Conservation (phyloP, 92 coral and sea anemone genomes). For the Porites lobata region DNA sequence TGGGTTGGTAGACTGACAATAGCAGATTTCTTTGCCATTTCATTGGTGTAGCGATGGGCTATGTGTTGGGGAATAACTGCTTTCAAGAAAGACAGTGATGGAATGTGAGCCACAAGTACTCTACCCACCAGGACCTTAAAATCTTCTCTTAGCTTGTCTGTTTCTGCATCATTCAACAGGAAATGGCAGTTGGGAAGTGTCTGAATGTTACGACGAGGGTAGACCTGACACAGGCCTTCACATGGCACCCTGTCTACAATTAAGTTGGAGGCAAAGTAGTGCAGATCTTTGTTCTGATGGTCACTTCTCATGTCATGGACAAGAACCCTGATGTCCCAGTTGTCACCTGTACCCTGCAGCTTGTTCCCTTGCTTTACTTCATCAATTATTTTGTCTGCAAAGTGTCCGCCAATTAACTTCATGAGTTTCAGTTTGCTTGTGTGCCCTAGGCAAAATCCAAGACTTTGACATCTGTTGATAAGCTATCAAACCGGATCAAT, state of each 20-base stretch:
- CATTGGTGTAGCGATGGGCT: slow-evolving; percentile 26
- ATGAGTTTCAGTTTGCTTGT: slow-evolving; percentile 30
- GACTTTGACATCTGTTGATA: slow-evolving; percentile 32
- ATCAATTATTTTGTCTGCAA: slow-evolving; percentile 44
- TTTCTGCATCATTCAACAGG: slow-evolving; percentile 43
- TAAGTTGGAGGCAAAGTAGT: slow-evolving; percentile 57
- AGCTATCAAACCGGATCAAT: neutral
- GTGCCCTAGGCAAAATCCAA: slow-evolving; percentile 29
- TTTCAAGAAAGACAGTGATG: slow-evolving; percentile 39
- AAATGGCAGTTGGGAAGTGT: slow-evolving; percentile 25
- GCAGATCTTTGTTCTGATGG: slow-evolving; percentile 61
- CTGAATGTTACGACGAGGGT: slow-evolving; percentile 41
- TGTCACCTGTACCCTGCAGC: slow-evolving; percentile 63
- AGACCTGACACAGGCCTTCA: slow-evolving; percentile 20
- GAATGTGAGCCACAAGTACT: slow-evolving; percentile 25
- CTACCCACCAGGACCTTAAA: slow-evolving; percentile 64
- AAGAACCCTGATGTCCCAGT: slow-evolving; percentile 57
- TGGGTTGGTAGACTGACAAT: slow-evolving; percentile 66
- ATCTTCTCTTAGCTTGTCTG: slow-evolving; percentile 49
- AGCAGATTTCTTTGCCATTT: slow-evolving; percentile 62
- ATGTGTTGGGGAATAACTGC: slow-evolving; percentile 42
- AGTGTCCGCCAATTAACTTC: slow-evolving; percentile 44
- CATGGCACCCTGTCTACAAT: slow-evolving; percentile 69
- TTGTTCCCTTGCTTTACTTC: slow-evolving; percentile 55
- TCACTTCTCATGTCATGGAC: slow-evolving; percentile 69